These are phyloP conservation scores for Branchipolynoe longqiensis DNA, from an alignment of 2,888 invertebrate species.

Conservation along the genomic window DNA sequence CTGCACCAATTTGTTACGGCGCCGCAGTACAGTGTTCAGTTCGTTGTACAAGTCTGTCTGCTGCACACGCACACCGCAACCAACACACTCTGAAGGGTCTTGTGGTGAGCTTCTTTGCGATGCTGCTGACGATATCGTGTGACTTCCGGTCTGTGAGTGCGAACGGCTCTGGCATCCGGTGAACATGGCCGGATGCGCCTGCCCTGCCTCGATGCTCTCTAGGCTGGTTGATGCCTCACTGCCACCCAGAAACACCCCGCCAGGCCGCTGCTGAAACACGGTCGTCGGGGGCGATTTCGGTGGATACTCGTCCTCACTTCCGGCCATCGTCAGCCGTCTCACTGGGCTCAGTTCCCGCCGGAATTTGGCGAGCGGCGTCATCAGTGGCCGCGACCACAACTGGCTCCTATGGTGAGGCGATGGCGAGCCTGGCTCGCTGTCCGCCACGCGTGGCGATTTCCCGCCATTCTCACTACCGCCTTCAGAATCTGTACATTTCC, in stretches of 20 bases:
- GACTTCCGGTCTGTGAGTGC: not conserved
- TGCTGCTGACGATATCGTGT: not conserved
- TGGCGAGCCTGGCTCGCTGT: not conserved
- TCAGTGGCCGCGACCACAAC: not conserved
- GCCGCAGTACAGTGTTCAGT: conserved; percentile 48
- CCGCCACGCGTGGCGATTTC: not conserved
- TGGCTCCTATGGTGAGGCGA: not conserved
- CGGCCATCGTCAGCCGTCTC: not conserved
- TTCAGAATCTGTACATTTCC: not conserved
- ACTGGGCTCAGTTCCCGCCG: not conserved
- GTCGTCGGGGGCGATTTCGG: conserved; percentile 40
- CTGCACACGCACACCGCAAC: not conserved
- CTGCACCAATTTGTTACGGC: not conserved
- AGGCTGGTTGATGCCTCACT: not conserved
- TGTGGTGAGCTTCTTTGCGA: not conserved
- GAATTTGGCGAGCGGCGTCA: conserved; percentile 1
- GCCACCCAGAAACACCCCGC: not conserved
- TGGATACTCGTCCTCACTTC: not conserved
- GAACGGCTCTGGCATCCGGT: not conserved
- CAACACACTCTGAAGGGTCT: too few species aligned
- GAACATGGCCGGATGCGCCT: not conserved
- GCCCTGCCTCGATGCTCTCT: not conserved
- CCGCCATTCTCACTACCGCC: not conserved
- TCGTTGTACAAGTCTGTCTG: conserved; percentile 55
- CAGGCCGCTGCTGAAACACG: conserved; percentile 20